A percentile compares a stretch with the other conserved stretches of the same genome.
These are phyloP conservation scores for Dasyurus viverrinus DNA, from an alignment of 2,113 vertebrate genomes.

Conservation along the genomic window DNA sequence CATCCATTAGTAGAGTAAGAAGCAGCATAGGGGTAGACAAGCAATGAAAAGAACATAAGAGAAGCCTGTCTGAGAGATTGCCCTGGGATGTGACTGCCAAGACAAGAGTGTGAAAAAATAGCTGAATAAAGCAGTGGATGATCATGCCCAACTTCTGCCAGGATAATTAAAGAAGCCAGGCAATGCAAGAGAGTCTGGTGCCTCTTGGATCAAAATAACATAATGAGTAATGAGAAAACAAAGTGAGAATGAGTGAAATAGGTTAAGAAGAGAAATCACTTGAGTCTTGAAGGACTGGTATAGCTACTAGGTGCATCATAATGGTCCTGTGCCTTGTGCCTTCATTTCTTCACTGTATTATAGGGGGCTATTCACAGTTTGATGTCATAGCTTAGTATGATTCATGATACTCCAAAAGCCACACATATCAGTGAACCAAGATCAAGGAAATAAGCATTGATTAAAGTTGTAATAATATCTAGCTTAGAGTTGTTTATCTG, in stretches of 20 bases:
- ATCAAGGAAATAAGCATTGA: not conserved
- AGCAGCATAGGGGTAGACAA: not conserved
- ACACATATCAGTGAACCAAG: not conserved
- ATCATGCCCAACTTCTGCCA: not conserved
- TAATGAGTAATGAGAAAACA: not conserved
- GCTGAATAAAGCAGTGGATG: not conserved
- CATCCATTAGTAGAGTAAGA: not conserved
- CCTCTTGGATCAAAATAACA: not conserved
- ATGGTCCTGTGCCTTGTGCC: not conserved
- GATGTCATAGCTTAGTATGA: not conserved
- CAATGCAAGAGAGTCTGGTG: not conserved
- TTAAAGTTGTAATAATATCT: not conserved
- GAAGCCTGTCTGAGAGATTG: not conserved
- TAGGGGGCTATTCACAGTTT: not conserved
- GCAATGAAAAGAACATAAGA: not conserved
- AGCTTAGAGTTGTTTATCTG: not conserved
- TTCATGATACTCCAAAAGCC: not conserved
- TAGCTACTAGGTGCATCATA: not conserved
- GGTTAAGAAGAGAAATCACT: not conserved
- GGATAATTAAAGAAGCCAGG: not conserved
- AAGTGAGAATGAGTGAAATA: not conserved
- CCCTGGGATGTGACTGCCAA: not conserved
- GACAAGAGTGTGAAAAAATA: not conserved
- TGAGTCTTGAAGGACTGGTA: not conserved
- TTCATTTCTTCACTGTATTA: not conserved